Evolutionary conservation across 2,113 vertebrate genomes (phyloP).

Genomic region (Pachypanchax playfairii): DNA sequence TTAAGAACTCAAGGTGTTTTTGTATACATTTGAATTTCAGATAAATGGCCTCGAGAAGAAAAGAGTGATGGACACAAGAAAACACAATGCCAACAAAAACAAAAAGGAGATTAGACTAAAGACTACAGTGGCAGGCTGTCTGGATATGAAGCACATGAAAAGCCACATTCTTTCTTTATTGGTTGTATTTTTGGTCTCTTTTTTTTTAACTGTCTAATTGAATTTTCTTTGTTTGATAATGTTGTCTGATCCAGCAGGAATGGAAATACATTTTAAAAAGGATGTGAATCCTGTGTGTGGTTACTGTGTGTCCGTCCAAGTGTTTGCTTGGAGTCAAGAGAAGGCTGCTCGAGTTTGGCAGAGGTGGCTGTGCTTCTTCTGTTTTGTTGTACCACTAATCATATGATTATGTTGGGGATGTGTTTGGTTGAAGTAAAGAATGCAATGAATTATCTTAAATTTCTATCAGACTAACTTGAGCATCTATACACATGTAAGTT

Average conservation of each 20-base stretch:
- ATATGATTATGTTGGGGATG: conserved; percentile 15
- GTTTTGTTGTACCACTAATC: conserved; percentile 53
- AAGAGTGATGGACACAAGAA: conserved; percentile 46
- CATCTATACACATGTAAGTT: background rate
- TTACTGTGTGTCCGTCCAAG: conserved; percentile 28
- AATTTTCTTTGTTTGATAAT: conserved; percentile 61
- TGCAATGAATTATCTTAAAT: conserved; percentile 27
- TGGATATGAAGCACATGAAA: conserved; percentile 58
- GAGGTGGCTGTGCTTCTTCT: conserved; percentile 23
- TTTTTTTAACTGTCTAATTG: conserved; percentile 58
- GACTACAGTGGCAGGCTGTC: conserved; percentile 47
- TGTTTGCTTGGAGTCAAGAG: conserved; percentile 33
- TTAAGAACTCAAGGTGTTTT: conserved; percentile 22
- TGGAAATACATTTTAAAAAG: conserved; percentile 14
- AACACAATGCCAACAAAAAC: conserved; percentile 57
- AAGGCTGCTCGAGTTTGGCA: conserved; percentile 34
- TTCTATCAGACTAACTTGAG: background rate
- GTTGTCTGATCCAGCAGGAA: conserved; percentile 16
- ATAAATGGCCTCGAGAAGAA: conserved; percentile 38
- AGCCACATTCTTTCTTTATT: conserved; percentile 15
- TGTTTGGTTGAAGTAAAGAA: background rate
- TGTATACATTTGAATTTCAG: conserved; percentile 54
- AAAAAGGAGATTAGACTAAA: conserved; percentile 68
- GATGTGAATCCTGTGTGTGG: conserved; percentile 27
- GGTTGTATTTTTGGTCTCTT: conserved; percentile 22